phyloP scores from a whole-genome alignment of 2,797 vertebrate species.

The Labroides dimidiatus region DNA sequence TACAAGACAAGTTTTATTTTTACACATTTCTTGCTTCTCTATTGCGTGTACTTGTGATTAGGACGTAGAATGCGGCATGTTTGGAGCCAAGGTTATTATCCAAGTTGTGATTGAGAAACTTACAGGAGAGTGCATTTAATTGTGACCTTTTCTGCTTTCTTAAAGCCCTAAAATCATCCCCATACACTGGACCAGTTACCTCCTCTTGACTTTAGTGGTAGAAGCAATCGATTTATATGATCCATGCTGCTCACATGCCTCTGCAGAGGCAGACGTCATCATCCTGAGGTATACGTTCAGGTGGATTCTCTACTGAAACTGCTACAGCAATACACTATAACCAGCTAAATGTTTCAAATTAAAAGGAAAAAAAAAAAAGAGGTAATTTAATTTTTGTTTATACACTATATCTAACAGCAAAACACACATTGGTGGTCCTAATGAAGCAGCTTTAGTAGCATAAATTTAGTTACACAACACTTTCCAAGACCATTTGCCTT shows the following conservation, averaged over 20 bases:
- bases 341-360: slow-evolving; percentile 22
- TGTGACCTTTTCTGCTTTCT: slow-evolving; percentile 18
- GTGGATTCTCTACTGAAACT: slow-evolving; percentile 44
- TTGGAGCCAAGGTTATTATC: background rate
- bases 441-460: background rate
- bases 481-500: background rate
- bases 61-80: background rate
- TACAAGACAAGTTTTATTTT: slow-evolving; percentile 6
- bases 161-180: slow-evolving; percentile 51
- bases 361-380: slow-evolving; percentile 19
- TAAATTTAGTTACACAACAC: background rate
- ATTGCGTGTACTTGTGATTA: background rate
- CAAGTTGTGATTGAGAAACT: slow-evolving; percentile 6
- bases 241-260: slow-evolving; percentile 59
- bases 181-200: slow-evolving; percentile 37
- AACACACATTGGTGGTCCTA: background rate
- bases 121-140: background rate
- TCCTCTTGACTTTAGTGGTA: slow-evolving; percentile 46
- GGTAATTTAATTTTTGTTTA: slow-evolving; percentile 31
- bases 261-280: slow-evolving; percentile 65
- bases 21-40: slow-evolving; percentile 1
- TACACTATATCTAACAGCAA: background rate
- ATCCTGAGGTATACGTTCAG: slow-evolving; percentile 55
- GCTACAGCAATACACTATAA: slow-evolving; percentile 57
- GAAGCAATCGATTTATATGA: slow-evolving; percentile 71